phyloP scores from a whole-genome alignment of 2,888 invertebrate species.

The Dynastes grantii region DNA sequence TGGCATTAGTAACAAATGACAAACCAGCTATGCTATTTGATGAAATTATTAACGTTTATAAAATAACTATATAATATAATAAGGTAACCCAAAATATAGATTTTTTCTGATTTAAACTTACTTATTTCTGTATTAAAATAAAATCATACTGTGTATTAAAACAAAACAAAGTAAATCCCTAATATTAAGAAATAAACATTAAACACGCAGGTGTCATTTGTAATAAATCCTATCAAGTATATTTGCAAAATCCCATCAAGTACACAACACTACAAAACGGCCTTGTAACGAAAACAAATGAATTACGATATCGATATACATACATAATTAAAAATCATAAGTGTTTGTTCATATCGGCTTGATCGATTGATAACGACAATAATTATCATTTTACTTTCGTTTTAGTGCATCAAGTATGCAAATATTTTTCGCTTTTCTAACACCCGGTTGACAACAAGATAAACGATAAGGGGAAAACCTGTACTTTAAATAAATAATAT shows the following conservation, averaged over 20 bases:
- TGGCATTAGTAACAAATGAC: too few species aligned
- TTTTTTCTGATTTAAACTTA: too few species aligned
- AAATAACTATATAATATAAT: too few species aligned
- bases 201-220: neutral
- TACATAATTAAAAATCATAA: neutral
- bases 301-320: neutral
- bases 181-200: too few species aligned
- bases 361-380: neutral
- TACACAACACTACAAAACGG: neutral
- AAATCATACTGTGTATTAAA: constrained; percentile 29
- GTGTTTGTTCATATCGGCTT: neutral
- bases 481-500: neutral
- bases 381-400: neutral
- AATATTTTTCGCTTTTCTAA: neutral
- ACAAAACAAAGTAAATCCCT: too few species aligned
- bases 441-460: neutral
- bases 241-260: neutral
- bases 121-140: neutral
- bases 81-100: too few species aligned
- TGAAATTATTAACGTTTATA: too few species aligned
- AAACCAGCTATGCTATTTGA: too few species aligned
- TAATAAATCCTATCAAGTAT: neutral
- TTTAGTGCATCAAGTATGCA: neutral
- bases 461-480: neutral
- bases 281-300: constrained; percentile 3